These are phyloP conservation scores for Laterallus jamaicensis DNA, from an alignment of 2,113 vertebrate species.

Conservation along the genomic window DNA sequence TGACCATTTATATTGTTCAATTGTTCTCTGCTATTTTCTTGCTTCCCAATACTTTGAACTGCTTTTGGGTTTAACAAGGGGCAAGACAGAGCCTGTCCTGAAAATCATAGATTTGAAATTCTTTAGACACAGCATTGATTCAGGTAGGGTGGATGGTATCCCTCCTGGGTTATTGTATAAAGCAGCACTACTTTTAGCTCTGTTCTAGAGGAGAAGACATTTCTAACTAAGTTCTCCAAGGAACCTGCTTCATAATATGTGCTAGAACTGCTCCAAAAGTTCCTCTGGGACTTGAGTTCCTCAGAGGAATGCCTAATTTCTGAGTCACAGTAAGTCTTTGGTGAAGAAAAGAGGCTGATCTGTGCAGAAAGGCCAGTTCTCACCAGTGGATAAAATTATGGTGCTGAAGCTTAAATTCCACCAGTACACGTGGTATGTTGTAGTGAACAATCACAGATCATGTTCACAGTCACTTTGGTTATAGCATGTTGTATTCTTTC, in stretches of 20 bases:
- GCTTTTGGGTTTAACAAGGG: not conserved
- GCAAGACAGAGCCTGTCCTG: not conserved
- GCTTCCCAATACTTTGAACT: not conserved
- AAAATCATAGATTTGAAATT: not conserved
- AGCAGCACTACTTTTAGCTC: not conserved
- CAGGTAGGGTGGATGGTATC: not conserved
- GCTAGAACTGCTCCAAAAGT: not conserved
- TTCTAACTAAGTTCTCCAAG: not conserved
- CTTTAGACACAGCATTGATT: not conserved
- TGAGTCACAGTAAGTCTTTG: not conserved
- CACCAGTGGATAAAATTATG: not conserved
- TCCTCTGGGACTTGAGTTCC: not conserved
- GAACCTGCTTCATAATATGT: not conserved
- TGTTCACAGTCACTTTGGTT: not conserved
- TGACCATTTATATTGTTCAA: not conserved
- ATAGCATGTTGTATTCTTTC: not conserved
- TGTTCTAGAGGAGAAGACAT: not conserved
- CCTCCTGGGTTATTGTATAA: not conserved
- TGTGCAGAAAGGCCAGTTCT: not conserved
- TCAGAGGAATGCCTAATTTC: not conserved
- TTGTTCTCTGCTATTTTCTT: not conserved
- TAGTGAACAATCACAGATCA: not conserved
- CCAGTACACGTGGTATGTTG: too few species aligned
- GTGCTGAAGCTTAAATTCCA: not conserved
- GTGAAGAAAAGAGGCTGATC: not conserved